Base-by-base conservation (phyloP, 2,888 invertebrate species). In the Harpagoxenus sublaevis region DNA sequence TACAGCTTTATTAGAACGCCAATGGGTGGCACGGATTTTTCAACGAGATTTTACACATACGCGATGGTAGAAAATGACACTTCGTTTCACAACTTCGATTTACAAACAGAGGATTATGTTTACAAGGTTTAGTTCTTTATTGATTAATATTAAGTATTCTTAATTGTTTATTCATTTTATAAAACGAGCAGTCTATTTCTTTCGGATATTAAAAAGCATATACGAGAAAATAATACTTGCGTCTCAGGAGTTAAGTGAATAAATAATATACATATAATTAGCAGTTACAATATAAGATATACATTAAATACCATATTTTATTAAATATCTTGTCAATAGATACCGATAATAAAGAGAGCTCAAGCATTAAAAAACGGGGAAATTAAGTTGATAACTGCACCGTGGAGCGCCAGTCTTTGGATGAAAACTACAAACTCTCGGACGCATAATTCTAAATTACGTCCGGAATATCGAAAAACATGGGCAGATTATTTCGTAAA, bases 21-120 rank as follows among this genome's bases (percentile, higher is more conserved):
- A 0, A 98, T 99, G 86, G 99, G 97, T 1, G 98, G 98, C 4
- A 96, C 97, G 81, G 99, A 99, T 95, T 99, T 98, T 94, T 99
- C 99, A 0, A 96, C 97, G 0, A 96, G 96, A 66, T 96, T 96
- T 0, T 99, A 99, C 95, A 97, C 98, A 0, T 98, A 98, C 93
- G 97, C 97, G 92, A 97, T 97, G 87, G 96, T 96, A 0, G 95
- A 95, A 92, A 96, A 97, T 90, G 97, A 97, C 90, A 95, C 94
- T 9, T 94, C 95, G 0, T 95, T 99, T 10, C 92, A 95, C 0
- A 95, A 96, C 90, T 99, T 97, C 94, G 95, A 96, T 0, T 95
- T 98, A 0, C 95, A 97, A 3, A 84, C 93, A 0, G 98, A 98
- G 94, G 98, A 98, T 95, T 93, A 95, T 65, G 93, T 96, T 57